Conservation (phyloP, 2,888 invertebrate species). For the Rotaria magnacalcarata region DNA sequence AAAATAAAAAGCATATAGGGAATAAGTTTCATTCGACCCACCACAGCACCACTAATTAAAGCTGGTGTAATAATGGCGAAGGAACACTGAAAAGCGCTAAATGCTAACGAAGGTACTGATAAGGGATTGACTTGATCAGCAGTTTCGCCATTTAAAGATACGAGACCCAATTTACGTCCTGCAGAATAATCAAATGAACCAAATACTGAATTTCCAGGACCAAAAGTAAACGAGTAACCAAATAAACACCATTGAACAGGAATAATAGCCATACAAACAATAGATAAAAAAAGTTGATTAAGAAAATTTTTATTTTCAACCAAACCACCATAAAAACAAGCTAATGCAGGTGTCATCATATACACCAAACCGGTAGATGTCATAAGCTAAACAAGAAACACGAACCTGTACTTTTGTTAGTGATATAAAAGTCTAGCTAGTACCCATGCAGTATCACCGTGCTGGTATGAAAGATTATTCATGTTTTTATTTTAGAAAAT, state of each 20-base stretch:
- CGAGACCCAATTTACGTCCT: not conserved
- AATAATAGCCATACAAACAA: conserved; percentile 14
- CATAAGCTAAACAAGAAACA: not conserved
- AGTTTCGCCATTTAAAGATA: not conserved
- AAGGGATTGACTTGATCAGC: not conserved
- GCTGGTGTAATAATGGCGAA: not conserved
- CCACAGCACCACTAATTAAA: not conserved
- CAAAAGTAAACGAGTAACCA: not conserved
- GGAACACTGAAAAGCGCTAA: not conserved
- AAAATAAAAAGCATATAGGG: conserved; percentile 27
- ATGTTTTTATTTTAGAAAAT: not conserved
- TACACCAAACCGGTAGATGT: not conserved
- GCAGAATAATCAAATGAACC: not conserved
- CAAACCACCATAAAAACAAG: conserved; percentile 25
- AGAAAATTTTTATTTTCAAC: conserved; percentile 18
- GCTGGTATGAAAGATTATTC: not conserved
- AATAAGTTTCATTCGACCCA: conserved; percentile 15
- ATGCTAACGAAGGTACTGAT: not conserved
- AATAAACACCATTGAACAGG: conserved; percentile 22
- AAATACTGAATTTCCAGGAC: not conserved
- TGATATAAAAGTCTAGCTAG: not conserved
- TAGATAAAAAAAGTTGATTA: not conserved
- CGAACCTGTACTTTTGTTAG: not conserved
- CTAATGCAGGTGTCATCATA: not conserved
- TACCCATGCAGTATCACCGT: not conserved